These are phyloP conservation scores for Cryptotis parvus DNA, from an alignment of 2,113 vertebrate genomes.

Conservation along the genomic window DNA sequence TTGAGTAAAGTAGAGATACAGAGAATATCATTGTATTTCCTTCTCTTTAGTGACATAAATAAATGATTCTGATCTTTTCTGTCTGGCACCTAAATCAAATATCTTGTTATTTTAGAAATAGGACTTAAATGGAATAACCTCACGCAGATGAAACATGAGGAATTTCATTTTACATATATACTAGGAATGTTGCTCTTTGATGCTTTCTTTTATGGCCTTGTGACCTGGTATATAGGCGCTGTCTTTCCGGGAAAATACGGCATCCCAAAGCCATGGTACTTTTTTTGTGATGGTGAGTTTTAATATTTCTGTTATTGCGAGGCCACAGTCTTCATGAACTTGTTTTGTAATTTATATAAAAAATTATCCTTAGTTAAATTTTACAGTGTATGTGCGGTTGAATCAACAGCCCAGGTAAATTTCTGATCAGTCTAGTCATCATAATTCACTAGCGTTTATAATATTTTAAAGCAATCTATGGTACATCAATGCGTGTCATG, in stretches of 20 bases:
- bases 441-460: background rate
- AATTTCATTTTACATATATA: constrained; percentile 93
- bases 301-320: background rate
- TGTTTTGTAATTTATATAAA: constrained; percentile 7
- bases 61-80: background rate
- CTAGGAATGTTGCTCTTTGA: constrained; percentile 94
- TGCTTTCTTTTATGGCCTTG: constrained; percentile 90
- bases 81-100: constrained; percentile 39
- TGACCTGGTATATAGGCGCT: constrained; percentile 95
- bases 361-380: background rate
- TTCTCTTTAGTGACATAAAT: constrained; percentile 1
- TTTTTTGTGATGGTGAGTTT: constrained; percentile 94
- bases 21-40: background rate
- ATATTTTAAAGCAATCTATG: no score
- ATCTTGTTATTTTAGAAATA: constrained; percentile 84
- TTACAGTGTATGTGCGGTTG: background rate
- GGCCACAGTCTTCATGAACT: background rate
- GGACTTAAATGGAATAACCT: constrained; percentile 95
- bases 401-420: background rate
- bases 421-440: background rate
- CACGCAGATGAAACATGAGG: constrained; percentile 89
- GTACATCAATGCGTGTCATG: no score
- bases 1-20: background rate
- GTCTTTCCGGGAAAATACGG: constrained; percentile 97
- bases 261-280: constrained; percentile 94